phyloP scores from a whole-genome alignment of 2,888 invertebrate species.

The Eupithecia subfuscata region DNA sequence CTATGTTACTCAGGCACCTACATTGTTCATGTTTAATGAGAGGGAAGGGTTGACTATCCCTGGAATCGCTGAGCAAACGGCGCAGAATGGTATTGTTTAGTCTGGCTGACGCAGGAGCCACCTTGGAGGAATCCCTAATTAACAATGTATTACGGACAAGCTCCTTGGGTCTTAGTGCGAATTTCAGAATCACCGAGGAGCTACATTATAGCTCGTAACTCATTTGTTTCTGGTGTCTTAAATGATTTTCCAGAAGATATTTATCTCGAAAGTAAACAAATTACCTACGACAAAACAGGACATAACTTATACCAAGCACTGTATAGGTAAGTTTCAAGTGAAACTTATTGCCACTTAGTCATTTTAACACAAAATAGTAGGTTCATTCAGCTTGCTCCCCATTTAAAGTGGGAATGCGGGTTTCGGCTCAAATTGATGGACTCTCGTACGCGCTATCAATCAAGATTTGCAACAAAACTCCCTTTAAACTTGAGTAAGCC shows the following conservation, averaged over 20 bases:
- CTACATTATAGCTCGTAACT: not conserved
- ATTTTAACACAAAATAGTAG: slow-evolving; percentile 41
- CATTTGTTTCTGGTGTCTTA: not conserved
- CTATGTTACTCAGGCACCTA: slow-evolving; percentile 46
- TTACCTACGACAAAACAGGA: not conserved
- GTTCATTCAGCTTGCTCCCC: slow-evolving; percentile 48
- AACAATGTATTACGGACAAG: slow-evolving; percentile 47
- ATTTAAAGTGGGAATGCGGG: slow-evolving; percentile 70
- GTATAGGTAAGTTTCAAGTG: not conserved
- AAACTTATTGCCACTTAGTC: slow-evolving; percentile 10
- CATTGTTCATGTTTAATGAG: slow-evolving; percentile 63
- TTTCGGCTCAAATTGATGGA: slow-evolving; percentile 70
- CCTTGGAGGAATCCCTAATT: slow-evolving; percentile 50
- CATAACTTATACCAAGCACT: not conserved
- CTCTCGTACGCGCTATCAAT: slow-evolving; percentile 73
- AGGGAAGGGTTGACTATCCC: slow-evolving; percentile 53
- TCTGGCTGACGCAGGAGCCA: slow-evolving; percentile 37
- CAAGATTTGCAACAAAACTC: slow-evolving; percentile 73
- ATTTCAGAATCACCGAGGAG: not conserved
- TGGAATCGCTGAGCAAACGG: slow-evolving; percentile 48
- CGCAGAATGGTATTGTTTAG: slow-evolving; percentile 54
- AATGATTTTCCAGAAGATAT: not conserved
- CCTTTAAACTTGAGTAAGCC: slow-evolving; percentile 65
- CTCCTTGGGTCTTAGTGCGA: slow-evolving; percentile 26
- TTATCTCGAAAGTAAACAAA: not conserved